A percentile compares a stretch with the other conserved stretches of the same genome.
phyloP scores from a whole-genome alignment of 2,113 vertebrate species.

The Mustela lutreola region DNA sequence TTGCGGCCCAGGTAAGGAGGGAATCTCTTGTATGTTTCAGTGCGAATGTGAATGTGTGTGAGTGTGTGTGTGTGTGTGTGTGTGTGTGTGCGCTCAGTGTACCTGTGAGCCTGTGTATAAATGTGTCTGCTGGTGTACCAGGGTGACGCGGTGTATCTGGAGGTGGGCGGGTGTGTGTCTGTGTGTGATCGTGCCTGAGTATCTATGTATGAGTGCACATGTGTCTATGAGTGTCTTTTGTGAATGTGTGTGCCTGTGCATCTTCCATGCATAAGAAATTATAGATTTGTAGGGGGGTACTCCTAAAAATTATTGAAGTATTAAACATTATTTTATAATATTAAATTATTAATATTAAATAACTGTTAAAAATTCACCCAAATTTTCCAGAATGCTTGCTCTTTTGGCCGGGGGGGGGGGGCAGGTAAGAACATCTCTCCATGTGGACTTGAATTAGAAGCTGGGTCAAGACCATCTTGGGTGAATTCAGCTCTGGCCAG shows the following conservation, averaged over 20 bases:
- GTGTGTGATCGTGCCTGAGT: neutral
- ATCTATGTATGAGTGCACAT: neutral
- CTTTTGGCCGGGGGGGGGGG: neutral
- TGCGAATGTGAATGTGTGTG: neutral
- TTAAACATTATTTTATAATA: neutral
- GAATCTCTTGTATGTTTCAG: neutral
- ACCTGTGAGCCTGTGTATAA: neutral
- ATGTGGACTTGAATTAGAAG: neutral
- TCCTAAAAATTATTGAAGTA: neutral
- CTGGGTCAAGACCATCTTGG: neutral
- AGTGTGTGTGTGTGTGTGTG: too few relatives aligned
- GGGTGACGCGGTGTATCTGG: neutral
- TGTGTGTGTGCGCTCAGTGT: neutral
- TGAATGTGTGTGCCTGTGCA: neutral
- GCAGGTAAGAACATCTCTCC: neutral
- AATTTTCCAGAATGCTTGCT: neutral
- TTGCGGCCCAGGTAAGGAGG: constrained; percentile 86
- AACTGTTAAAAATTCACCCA: neutral
- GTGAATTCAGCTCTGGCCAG: neutral
- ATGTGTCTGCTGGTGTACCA: neutral
- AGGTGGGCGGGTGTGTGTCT: neutral
- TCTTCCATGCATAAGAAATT: constrained; percentile 9
- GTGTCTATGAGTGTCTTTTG: neutral
- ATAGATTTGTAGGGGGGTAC: neutral
- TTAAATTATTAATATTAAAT: neutral